These are phyloP conservation scores for Trichosurus vulpecula DNA, from an alignment of 2,797 vertebrate genomes.

Conservation along the genomic window DNA sequence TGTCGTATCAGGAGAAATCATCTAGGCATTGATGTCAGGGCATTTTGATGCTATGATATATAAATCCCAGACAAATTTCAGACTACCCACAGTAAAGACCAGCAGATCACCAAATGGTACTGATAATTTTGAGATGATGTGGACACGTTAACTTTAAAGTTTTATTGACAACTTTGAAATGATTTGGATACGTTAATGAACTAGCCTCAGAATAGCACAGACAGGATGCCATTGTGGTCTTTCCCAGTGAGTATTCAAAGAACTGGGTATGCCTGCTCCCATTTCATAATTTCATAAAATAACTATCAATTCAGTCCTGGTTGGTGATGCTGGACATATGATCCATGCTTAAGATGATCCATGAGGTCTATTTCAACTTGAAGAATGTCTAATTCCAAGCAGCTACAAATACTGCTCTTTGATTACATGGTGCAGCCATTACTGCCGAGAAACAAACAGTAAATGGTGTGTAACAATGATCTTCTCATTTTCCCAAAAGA, in stretches of 20 bases:
- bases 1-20: background rate
- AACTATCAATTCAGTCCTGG: background rate
- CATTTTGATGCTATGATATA: background rate
- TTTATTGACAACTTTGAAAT: background rate
- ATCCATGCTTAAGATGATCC: background rate
- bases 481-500: background rate
- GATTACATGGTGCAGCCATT: constrained; percentile 83
- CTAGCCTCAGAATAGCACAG: background rate
- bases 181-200: background rate
- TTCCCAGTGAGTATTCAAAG: background rate
- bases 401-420: background rate
- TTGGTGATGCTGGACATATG: background rate
- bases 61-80: background rate
- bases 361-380: background rate
- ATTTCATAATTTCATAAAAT: background rate
- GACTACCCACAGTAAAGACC: background rate
- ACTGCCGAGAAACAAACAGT: constrained; percentile 94
- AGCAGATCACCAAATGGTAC: background rate
- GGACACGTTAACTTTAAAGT: background rate
- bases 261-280: background rate
- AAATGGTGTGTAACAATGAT: constrained; percentile 62
- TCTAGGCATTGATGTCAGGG: background rate
- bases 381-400: background rate
- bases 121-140: background rate
- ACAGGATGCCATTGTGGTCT: background rate